Conservation (phyloP, 2,888 invertebrate genomes). For the Lasioglossum oenotherae region DNA sequence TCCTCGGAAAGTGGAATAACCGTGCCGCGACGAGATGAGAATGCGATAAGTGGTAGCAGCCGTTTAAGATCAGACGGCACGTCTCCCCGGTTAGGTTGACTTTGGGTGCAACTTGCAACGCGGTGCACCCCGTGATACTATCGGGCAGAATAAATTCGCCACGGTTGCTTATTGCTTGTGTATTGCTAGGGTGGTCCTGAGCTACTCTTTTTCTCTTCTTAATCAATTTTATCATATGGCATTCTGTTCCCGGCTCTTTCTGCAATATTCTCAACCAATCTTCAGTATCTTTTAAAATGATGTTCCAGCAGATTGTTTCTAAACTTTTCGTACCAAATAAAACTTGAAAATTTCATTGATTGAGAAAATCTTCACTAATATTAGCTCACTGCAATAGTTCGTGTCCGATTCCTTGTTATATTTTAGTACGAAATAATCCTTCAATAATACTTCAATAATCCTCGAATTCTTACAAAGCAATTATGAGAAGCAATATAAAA, state of each 20-base stretch:
- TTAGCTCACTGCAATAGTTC: too few relatives aligned
- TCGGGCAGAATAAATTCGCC: background rate
- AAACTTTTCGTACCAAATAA: background rate
- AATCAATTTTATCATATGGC: background rate
- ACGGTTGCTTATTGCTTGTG: background rate
- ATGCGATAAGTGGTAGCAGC: conserved; percentile 55
- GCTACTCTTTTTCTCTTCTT: background rate
- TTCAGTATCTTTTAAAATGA: background rate
- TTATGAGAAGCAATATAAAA: too few relatives aligned
- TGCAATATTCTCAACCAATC: background rate
- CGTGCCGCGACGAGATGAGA: conserved; percentile 37
- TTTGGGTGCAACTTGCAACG: background rate
- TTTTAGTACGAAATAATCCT: too few relatives aligned
- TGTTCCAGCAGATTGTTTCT: background rate
- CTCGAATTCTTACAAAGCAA: too few relatives aligned
- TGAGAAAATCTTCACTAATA: too few relatives aligned
- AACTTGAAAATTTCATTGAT: background rate
- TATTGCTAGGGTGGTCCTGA: background rate
- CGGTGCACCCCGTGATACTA: background rate
- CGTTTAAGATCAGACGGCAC: conserved; percentile 54
- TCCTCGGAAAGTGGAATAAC: conserved; percentile 46
- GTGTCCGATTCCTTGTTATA: too few relatives aligned
- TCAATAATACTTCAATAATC: too few relatives aligned
- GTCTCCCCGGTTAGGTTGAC: background rate
- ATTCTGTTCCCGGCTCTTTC: background rate